A percentile compares a stretch with the other conserved stretches of the same genome.
phyloP scores from a whole-genome alignment of 2,888 invertebrate species.

The Geotrupes spiniger region DNA sequence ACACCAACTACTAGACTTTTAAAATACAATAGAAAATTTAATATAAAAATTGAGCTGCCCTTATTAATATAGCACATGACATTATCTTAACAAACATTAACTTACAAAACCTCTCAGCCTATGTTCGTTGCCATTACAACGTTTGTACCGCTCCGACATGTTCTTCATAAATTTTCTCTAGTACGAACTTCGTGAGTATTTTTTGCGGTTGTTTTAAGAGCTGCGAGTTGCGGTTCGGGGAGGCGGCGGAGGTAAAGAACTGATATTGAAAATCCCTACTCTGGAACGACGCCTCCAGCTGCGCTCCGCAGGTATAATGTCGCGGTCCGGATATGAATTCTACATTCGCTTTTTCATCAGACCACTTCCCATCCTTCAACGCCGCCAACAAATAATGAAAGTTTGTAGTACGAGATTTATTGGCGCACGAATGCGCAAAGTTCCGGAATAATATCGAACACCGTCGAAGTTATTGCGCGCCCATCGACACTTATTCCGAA shows the following conservation, averaged over 20 bases:
- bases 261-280: slow-evolving; percentile 39
- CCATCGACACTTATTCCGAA: slow-evolving; percentile 19
- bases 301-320: slow-evolving; percentile 43
- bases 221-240: background rate
- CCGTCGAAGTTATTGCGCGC: slow-evolving; percentile 22
- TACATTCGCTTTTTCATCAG: slow-evolving; percentile 43
- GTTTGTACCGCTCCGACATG: too few species aligned
- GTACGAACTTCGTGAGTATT: too few species aligned
- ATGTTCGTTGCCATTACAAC: too few species aligned
- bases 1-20: too few species aligned
- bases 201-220: slow-evolving; percentile 2
- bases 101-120: too few species aligned
- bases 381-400: slow-evolving; percentile 34
- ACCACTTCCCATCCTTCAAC: slow-evolving; percentile 32
- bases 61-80: too few species aligned
- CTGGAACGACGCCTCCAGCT: slow-evolving; percentile 41
- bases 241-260: slow-evolving; percentile 7
- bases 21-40: too few species aligned
- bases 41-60: too few species aligned
- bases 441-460: slow-evolving; percentile 27
- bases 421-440: slow-evolving; percentile 30
- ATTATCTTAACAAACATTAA: too few species aligned
- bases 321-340: slow-evolving; percentile 42
- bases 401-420: slow-evolving; percentile 35
- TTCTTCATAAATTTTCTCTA: too few species aligned